These are phyloP conservation scores for Mycteria americana DNA, from an alignment of 2,797 vertebrate species.

Conservation along the genomic window DNA sequence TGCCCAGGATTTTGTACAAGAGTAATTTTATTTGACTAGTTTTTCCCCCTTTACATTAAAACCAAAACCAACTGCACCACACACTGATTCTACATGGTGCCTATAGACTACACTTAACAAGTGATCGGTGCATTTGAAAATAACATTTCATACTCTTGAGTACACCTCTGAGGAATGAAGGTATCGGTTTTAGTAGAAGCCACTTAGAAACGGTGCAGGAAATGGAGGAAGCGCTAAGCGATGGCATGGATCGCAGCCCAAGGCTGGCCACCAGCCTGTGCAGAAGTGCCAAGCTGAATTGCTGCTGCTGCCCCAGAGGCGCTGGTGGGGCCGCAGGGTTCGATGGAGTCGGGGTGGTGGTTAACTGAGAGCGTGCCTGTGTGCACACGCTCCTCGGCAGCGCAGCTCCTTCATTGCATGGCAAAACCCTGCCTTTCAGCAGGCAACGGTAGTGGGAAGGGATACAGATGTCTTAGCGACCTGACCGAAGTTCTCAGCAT, in stretches of 20 bases:
- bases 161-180: neutral
- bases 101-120: neutral
- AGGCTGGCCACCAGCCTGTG: neutral
- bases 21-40: neutral
- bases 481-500: neutral
- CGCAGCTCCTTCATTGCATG: neutral
- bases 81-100: neutral
- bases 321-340: accelerated
- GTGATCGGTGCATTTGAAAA: neutral
- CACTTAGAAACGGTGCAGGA: neutral
- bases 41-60: neutral
- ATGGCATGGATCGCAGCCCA: accelerated
- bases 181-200: neutral
- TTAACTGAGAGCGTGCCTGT: accelerated
- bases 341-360: neutral
- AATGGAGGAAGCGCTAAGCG: neutral
- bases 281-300: neutral
- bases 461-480: neutral
- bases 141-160: neutral
- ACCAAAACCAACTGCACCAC: accelerated
- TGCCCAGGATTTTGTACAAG: neutral
- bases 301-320: neutral
- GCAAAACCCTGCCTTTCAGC: neutral
- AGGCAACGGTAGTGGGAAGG: neutral
- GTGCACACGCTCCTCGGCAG: accelerated